phyloP scores from a whole-genome alignment of 2,888 invertebrate species.

The Microchrysa polita region DNA sequence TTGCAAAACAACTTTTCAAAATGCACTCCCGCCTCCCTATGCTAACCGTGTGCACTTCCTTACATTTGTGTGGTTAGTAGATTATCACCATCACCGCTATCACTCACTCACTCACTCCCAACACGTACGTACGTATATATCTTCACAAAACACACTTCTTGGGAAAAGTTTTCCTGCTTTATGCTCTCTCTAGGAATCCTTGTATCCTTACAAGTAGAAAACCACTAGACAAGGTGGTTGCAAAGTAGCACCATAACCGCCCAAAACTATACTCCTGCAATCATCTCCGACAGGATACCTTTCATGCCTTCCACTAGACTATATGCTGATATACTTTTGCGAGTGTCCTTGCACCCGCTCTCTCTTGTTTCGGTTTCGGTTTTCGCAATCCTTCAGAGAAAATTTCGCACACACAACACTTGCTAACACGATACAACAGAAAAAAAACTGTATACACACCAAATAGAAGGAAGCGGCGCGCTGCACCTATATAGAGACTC shows the following conservation, averaged over 20 bases:
- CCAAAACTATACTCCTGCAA: slow-evolving; percentile 41
- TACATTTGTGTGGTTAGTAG: slow-evolving; percentile 42
- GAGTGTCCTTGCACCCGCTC: slow-evolving; percentile 7
- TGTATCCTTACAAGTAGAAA: slow-evolving; percentile 38
- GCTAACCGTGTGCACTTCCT: not conserved
- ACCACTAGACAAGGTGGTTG: slow-evolving; percentile 44
- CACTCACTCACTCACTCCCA: slow-evolving; percentile 33
- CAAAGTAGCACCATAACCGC: slow-evolving; percentile 39
- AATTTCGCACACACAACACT: slow-evolving; percentile 25
- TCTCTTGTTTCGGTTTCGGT: too few relatives aligned
- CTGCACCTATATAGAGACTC: too few relatives aligned
- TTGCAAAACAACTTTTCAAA: slow-evolving; percentile 36
- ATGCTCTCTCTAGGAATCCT: slow-evolving; percentile 29
- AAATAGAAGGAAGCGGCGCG: too few relatives aligned
- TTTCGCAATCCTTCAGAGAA: too few relatives aligned
- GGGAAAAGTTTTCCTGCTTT: slow-evolving; percentile 35
- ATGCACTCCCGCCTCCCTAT: slow-evolving; percentile 22
- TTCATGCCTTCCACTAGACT: not conserved
- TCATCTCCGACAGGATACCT: slow-evolving; percentile 33
- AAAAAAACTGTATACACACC: not conserved
- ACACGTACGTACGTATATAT: too few relatives aligned
- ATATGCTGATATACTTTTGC: not conserved
- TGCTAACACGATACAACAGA: slow-evolving; percentile 29
- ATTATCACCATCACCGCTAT: slow-evolving; percentile 35
- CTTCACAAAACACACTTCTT: too few relatives aligned